Evolutionary conservation across 2,888 invertebrate genomes (phyloP), one percentile per base, ranked within the genome.

Genomic region (Eilema caniola): DNA sequence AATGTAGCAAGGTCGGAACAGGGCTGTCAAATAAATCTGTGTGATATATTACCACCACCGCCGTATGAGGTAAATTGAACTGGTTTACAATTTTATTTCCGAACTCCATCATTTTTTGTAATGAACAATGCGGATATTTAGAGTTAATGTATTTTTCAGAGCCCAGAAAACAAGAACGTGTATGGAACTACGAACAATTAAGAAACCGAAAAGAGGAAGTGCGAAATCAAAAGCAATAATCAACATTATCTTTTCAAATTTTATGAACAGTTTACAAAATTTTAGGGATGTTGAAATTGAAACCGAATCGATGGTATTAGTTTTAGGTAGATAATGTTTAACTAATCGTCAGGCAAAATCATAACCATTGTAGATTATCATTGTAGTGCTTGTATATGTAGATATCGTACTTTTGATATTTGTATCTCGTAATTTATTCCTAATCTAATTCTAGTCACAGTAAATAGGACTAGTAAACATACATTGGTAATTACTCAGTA

Each of bases 1-100:
- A 94, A 92, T 83, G 92, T 92, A 83, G 91, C 92, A 85, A 92
- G 93, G 88, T 93, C 94, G 85, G 95, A 95, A 84, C 95, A 94
- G 87, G 93, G 95, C 89, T 95, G 95, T 92, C 95, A 95, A 92
- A 94, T 95, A 87, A 96, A 96, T 92, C 96, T 96, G 93, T 96
- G 96, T 91, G 96, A 96, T 91, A 96, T 96, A 95, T 88, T 96
- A 81, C 96, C 96, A 73, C 96, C 96, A 80, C 96, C 96, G 60
- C 96, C 96, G 79, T 96, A 96, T 89, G 96, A 96, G 94, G 95
- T 95, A 92, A 92, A 89, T 90, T 92, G 91, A 90, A 90, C 82
- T 88, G 89, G 87, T 88, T 88, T 89, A 85, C 85, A 85, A 84
- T 88, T 87, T 87, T 83, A 85, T 76, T 77, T 81, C 75, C 70